Percentiles rank a stretch among this genome's conserved stretches.
Conservation (phyloP, 2,797 vertebrate genomes). For the Todus mexicanus region DNA sequence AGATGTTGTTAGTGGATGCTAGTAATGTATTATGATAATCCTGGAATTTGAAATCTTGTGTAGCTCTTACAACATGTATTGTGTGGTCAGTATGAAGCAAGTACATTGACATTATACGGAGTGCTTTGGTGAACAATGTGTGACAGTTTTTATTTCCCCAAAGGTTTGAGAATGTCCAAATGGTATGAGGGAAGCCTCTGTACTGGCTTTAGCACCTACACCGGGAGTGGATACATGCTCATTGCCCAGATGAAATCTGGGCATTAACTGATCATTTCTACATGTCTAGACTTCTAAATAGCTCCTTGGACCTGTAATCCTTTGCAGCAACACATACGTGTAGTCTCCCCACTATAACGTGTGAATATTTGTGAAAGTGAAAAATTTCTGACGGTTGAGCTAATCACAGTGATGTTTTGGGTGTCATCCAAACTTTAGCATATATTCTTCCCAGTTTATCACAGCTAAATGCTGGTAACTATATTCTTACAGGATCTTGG, state of each 20-base stretch:
- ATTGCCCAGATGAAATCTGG: neutral
- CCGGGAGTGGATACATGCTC: neutral
- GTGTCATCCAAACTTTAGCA: neutral
- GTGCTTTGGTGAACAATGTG: neutral
- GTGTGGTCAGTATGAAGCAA: neutral
- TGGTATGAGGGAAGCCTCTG: neutral
- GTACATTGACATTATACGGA: neutral
- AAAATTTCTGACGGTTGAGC: neutral
- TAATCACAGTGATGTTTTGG: neutral
- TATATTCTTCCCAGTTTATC: neutral
- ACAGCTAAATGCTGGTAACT: neutral
- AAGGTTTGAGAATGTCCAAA: neutral
- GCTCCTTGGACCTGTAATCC: neutral
- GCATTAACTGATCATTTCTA: neutral
- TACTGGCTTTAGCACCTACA: neutral
- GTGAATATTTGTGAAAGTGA: neutral
- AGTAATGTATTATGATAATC: neutral
- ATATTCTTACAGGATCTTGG: neutral
- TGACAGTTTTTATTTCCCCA: neutral
- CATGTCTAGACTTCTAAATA: neutral
- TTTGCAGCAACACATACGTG: neutral
- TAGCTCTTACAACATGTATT: neutral
- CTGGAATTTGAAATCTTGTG: neutral
- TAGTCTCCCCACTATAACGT: neutral
- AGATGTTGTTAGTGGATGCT: neutral